These are phyloP conservation scores for Mythimna vitellina DNA, from an alignment of 2,888 invertebrate genomes.

Conservation along the genomic window DNA sequence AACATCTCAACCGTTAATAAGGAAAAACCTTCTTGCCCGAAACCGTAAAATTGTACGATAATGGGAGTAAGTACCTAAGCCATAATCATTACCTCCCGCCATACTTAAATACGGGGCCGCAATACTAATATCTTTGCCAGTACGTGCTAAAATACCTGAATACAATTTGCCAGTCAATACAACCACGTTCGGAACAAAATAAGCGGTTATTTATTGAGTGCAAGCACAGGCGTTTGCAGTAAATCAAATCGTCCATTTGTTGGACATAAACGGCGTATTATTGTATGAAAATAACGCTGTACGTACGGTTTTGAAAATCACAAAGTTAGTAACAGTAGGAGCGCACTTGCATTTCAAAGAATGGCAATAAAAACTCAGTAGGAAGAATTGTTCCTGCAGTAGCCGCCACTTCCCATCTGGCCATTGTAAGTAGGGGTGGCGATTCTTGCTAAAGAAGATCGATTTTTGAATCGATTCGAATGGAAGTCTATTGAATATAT, in stretches of 20 bases:
- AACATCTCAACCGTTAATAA: conserved; percentile 60
- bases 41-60: conserved; percentile 65
- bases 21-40: conserved; percentile 58
- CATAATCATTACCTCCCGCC: conserved; percentile 53
- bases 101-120: conserved; percentile 42
- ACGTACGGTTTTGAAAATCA: conserved; percentile 62
- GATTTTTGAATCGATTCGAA: too few species aligned
- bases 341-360: conserved; percentile 67
- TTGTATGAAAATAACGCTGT: conserved; percentile 57
- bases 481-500: too few species aligned
- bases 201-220: conserved; percentile 72
- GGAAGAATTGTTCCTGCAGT: conserved; percentile 71
- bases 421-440: conserved; percentile 1
- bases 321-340: conserved; percentile 48
- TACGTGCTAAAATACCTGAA: conserved; percentile 52
- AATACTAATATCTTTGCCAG: conserved; percentile 49
- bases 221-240: conserved; percentile 68
- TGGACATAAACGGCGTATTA: conserved; percentile 68
- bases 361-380: conserved; percentile 70
- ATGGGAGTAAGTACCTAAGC: conserved; percentile 45
- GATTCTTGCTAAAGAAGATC: too few species aligned
- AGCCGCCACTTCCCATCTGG: conserved; percentile 63
- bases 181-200: conserved; percentile 52
- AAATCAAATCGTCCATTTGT: conserved; percentile 77
- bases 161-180: conserved; percentile 58